phyloP scores from a whole-genome alignment of 2,797 vertebrate species.

The Avahi laniger region DNA sequence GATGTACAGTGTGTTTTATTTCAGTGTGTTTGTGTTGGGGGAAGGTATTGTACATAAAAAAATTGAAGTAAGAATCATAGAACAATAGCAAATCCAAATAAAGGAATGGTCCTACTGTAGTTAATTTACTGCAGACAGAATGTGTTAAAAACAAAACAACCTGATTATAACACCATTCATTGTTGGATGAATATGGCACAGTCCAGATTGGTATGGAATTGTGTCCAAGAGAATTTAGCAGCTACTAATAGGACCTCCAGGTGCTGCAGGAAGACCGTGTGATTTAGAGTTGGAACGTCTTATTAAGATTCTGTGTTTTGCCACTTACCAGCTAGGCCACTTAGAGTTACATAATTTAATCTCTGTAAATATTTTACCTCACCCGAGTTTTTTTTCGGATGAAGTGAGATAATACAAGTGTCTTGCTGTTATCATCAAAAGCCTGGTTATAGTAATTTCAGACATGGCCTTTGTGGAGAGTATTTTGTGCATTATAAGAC shows the following conservation, averaged over 20 bases:
- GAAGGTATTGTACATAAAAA: not conserved
- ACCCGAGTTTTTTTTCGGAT: not conserved
- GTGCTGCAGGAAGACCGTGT: not conserved
- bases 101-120: not conserved
- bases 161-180: not conserved
- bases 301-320: not conserved
- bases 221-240: not conserved
- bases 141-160: slow-evolving; percentile 9
- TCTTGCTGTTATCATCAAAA: not conserved
- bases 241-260: not conserved
- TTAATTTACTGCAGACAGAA: slow-evolving; percentile 10
- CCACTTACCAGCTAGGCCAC: not conserved
- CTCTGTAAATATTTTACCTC: not conserved
- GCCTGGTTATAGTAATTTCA: not conserved
- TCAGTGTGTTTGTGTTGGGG: not conserved
- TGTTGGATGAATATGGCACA: not conserved
- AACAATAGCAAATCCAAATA: not conserved
- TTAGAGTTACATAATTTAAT: not conserved
- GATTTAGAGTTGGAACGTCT: not conserved
- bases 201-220: not conserved
- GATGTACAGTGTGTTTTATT: not conserved
- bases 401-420: not conserved
- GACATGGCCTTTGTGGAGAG: not conserved
- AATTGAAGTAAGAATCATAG: not conserved
- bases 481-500: not conserved